Conservation (phyloP, 2,797 vertebrate genomes). For the Balearica regulorum region DNA sequence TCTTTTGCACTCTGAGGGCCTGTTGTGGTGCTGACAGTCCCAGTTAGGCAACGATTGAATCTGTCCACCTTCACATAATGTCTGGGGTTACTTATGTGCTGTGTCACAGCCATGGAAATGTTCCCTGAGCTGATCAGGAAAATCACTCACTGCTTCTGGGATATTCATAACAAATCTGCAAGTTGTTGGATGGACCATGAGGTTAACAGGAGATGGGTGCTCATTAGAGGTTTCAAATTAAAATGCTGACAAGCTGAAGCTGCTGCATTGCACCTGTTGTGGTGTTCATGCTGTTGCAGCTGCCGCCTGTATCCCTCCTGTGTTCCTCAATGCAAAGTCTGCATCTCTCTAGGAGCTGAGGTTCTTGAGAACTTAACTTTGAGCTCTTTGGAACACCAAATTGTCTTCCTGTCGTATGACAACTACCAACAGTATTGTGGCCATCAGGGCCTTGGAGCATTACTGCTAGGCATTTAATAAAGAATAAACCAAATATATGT, state of each 20-base stretch:
- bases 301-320: neutral
- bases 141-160: neutral
- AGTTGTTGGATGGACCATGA: neutral
- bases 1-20: neutral
- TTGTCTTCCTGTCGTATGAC: neutral
- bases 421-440: neutral
- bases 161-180: neutral
- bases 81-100: neutral
- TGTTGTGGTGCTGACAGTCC: neutral
- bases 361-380: neutral
- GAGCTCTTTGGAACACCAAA: neutral
- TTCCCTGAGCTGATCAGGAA: neutral
- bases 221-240: neutral
- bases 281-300: neutral
- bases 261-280: constrained; percentile 22
- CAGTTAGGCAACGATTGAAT: neutral
- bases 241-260: constrained; percentile 3
- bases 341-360: neutral
- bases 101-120: neutral
- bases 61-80: neutral
- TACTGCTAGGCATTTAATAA: neutral
- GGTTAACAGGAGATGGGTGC: neutral
- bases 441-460: neutral
- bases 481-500: neutral
- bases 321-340: neutral